Evolutionary conservation across 2,888 invertebrate species (phyloP), one percentile per base, ranked within the genome.

Genomic region (Nymphalis c-album): DNA sequence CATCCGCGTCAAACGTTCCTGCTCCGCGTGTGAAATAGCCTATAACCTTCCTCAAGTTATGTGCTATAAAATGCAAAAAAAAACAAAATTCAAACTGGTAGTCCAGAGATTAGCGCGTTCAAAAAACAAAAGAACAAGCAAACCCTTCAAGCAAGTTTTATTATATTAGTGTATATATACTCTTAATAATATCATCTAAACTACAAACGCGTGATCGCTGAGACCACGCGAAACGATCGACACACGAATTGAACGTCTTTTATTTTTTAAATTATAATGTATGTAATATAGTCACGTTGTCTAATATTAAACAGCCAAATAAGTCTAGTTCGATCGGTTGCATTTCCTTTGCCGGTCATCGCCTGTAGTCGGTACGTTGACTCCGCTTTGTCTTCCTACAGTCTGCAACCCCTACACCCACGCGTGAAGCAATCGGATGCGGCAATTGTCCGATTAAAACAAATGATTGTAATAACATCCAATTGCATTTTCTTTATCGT

Each of bases 311-410:
- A 64, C 58, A 35, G 35, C 55, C 51, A 55, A 53, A 51, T 66
- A 51, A 50, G 60, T 66, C 57, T 64, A 63, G 35, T 47, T 62
- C 61, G 64, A 61, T 64, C 64, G 74, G 70, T 74, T 73, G 76
- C 69, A 71, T 76, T 75, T 76, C 77, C 74, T 71, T 50, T 69
- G 67, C 51, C 64, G 68, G 68, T 68, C 65, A 69, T 60, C 62
- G 66, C 60, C 66, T 66, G 69, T 31, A 22, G 59, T 62, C 74
- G 78, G 87, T 80, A 75, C 88, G 82, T 85, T 87, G 88, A 87
- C 87, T 83, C 80, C 79, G 82, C 85, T 84, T 86, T 87, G 87
- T 86, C 80, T 81, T 78, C 76, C 51, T 40, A 40, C 76, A 62
- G 64, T 64, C 74, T 76, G 68, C 68, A 62, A 62, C 62, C 64